Conservation (phyloP, 1,140 invertebrate species). For the Drosophila mauritiana region DNA sequence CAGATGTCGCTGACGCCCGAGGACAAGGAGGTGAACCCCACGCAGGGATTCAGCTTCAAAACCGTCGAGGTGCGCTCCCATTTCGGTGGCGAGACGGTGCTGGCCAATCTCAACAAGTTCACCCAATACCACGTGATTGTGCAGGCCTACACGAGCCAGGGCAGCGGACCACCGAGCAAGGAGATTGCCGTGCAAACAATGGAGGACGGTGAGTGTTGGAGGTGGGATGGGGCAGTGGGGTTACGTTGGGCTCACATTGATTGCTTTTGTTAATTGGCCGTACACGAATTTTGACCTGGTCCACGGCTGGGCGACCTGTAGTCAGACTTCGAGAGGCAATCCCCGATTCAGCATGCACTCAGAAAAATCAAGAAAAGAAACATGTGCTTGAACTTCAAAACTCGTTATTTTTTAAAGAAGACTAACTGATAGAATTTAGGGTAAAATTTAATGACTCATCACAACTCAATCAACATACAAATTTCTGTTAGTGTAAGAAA, state of each 20-base stretch:
- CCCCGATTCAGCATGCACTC: background rate
- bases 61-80: constrained; percentile 89
- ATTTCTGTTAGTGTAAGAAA: constrained; percentile 14
- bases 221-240: background rate
- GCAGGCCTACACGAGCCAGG: constrained; percentile 96
- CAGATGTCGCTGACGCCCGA: constrained; percentile 87
- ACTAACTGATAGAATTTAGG: no score
- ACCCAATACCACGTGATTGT: constrained; percentile 95
- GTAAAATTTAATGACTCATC: no score
- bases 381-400: no score
- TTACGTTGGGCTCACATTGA: constrained; percentile 58
- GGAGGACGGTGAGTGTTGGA: constrained; percentile 91
- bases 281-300: constrained; percentile 57
- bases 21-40: constrained; percentile 79
- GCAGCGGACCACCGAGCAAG: constrained; percentile 93
- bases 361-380: background rate
- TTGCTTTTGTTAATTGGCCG: constrained; percentile 81
- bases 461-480: no score
- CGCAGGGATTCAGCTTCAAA: constrained; percentile 88
- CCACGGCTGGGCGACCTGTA: constrained; percentile 18
- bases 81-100: constrained; percentile 88
- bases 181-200: constrained; percentile 92
- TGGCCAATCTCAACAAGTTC: constrained; percentile 92
- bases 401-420: background rate
- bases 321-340: background rate